Evolutionary conservation across 1,140 invertebrate genomes (phyloP), one percentile per base, ranked within the genome.

Genomic region (Agrypnia vestita): DNA sequence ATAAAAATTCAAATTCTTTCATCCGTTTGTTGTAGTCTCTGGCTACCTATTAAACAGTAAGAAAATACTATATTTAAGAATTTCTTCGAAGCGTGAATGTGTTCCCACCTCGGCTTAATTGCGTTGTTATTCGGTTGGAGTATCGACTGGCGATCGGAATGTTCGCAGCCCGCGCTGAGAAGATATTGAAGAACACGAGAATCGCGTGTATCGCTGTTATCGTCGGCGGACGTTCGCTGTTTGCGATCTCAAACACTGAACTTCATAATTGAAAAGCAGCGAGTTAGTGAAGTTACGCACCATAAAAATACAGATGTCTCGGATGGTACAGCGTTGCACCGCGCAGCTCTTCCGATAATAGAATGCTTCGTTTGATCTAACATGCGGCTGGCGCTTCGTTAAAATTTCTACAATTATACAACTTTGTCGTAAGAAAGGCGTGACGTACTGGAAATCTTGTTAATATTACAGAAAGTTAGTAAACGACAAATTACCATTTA

Each of bases 391-490:
- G 19, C 17, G 69, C 21, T 25, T 25, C 49, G n/a, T 55, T 74
- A 56, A 59, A 74, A 35, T 56, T 15, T 55, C 71, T 56, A 74
- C 19, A 74, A 74, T 74, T 55, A 56, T 56, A 74, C 53, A 55
- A 56, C 15, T 43, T 9, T 59, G 71, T 56, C 51, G 71, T 59
- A 53, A 49, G 71, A 56, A 74, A 74, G 25, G 25, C 6, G 25
- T 35, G 25, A 35, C n/a, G 25, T 6, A 6, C 1, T 35, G 1
- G 25, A 3, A 6, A 35, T 51, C 21, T 71, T 71, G 1, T 21
- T 25, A 19, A 71, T 53, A 25, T 15, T 51, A 15, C n/a, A n/a
- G n/a, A n/a, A n/a, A n/a, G n/a, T n/a, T n/a, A n/a, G n/a, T n/a
- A n/a, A n/a, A n/a, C n/a, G n/a, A n/a, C n/a, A n/a, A n/a, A n/a